These are phyloP conservation scores for Molanna angustata DNA, from an alignment of 2,888 invertebrate genomes.

Conservation along the genomic window DNA sequence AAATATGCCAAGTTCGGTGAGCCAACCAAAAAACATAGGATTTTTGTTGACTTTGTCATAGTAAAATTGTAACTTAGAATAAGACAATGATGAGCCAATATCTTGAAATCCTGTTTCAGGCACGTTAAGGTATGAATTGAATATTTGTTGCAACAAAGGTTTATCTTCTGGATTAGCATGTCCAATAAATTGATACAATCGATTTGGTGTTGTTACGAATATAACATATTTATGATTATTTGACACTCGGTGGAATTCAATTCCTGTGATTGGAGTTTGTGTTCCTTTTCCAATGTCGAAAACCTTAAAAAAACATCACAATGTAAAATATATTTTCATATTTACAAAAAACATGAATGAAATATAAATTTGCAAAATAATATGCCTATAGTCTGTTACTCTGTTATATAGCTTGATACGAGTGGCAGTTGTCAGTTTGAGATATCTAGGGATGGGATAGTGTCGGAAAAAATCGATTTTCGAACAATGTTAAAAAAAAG, in stretches of 20 bases:
- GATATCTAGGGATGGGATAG: no score
- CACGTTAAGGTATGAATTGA: conserved; percentile 70
- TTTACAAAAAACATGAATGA: no score
- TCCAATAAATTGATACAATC: conserved; percentile 87
- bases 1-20: conserved; percentile 79
- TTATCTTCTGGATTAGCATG: conserved; percentile 73
- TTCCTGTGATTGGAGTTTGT: conserved; percentile 79
- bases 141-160: conserved; percentile 75
- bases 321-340: no score
- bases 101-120: conserved; percentile 71
- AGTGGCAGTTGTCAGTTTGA: no score
- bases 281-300: conserved; percentile 83
- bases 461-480: no score
- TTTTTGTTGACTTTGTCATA: conserved; percentile 62
- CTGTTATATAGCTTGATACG: no score
- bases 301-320: conserved; percentile 64
- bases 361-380: no score
- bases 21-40: conserved; percentile 84
- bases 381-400: no score
- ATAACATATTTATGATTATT: conserved; percentile 74
- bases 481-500: no score
- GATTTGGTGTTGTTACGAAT: conserved; percentile 78
- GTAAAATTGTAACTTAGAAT: conserved; percentile 78
- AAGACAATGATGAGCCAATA: conserved; percentile 67
- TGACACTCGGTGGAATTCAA: conserved; percentile 76